Evolutionary conservation across 2,888 invertebrate species (phyloP), one percentile per base, ranked within the genome.

Genomic region (Standfussiana lucernea): DNA sequence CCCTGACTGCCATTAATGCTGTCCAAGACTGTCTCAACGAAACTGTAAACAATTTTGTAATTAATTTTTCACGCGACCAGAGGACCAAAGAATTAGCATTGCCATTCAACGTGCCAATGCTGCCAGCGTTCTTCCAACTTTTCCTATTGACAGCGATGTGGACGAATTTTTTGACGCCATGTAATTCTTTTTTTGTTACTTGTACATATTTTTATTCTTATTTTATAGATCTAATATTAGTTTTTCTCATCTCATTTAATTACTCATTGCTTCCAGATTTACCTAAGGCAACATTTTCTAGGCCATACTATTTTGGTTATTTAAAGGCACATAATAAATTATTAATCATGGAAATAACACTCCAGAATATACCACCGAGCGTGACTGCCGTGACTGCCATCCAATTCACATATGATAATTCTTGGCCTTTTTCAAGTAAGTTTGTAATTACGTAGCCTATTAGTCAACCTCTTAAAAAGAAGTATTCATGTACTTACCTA

Each of bases 261-360:
- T 5, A 35, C 5, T 50, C 24, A 35, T 8, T 71, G 2, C 35
- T 71, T 72, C 10, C 73, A 74, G 74, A 32, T 74, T 15, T 21
- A 35, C 0, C 0, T 24, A 45, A 18, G 5, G 0, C 6, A 2
- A 10, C 2, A 4, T 0, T 0, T 2, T 0, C 1, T 37, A 0
- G 1, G 35, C 32, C 40, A 21, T 28, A 7, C 0, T 24, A 24
- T 40, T 75, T 75, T 50, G 0, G 0, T 6, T 69, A 0, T 50
- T 5, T 11, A 18, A 2, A 0, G 3, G 1, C 0, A 1, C 0
- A 0, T 0, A 0, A 5, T 0, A 0, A 8, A 0, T 42, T 37
- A 5, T 47, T 75, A 42, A 0, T 15, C 1, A 35, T 75, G 50
- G 35, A 24, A 62, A 50, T 75, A 62, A 50, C 24, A 50, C 50